Conservation (phyloP, 1,140 invertebrate genomes). For the Holcopasites calliopsidis region DNA sequence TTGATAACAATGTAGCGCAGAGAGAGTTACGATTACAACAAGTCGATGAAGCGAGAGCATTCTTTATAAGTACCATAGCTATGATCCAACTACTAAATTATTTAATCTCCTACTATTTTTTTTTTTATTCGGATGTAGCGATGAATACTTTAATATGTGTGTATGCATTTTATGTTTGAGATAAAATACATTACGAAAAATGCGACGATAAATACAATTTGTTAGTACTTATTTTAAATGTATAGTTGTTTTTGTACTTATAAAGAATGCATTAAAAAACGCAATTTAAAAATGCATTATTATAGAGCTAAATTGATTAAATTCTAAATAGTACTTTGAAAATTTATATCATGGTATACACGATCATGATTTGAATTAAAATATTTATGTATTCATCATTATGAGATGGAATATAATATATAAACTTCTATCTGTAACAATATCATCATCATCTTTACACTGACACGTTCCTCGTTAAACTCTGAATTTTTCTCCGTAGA, state of each 20-base stretch:
- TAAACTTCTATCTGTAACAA: constrained; percentile 45
- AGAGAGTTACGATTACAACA: constrained; percentile 38
- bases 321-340: constrained; percentile 75
- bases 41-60: constrained; percentile 42
- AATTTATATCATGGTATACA: constrained; percentile 64
- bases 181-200: constrained; percentile 25
- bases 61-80: constrained; percentile 57
- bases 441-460: not conserved
- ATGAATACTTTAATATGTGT: too few species aligned
- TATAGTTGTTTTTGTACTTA: constrained; percentile 60
- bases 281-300: constrained; percentile 73
- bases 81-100: constrained; percentile 19
- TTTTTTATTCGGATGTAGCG: not conserved
- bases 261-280: constrained; percentile 68
- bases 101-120: constrained; percentile 34
- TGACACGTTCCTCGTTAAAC: constrained; percentile 17
- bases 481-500: too few species aligned
- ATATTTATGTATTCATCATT: constrained; percentile 33
- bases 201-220: constrained; percentile 24
- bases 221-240: too few species aligned
- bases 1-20: constrained; percentile 13
- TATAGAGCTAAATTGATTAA: constrained; percentile 74
- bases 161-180: constrained; percentile 15
- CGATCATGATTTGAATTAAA: constrained; percentile 58
- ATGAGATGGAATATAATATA: constrained; percentile 42